A percentile compares a stretch with the other conserved stretches of the same genome.
Conservation (phyloP, 1,140 invertebrate species). For the Pseudachorutes palmiensis region DNA sequence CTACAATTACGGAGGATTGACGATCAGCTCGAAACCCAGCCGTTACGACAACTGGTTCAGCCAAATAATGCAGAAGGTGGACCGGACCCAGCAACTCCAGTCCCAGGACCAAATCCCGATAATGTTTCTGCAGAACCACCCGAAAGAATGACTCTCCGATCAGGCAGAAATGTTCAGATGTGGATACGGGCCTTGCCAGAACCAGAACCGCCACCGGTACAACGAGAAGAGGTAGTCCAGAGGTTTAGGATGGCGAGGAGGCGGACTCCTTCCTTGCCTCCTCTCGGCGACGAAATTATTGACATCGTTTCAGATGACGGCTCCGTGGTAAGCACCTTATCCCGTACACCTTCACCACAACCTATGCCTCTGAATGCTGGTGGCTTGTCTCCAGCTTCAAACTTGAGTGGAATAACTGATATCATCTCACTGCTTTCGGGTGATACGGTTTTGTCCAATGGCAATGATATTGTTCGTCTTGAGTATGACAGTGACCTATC, state of each 20-base stretch:
- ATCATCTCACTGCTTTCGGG: too few species aligned
- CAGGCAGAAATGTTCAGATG: too few species aligned
- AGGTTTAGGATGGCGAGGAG: too few species aligned
- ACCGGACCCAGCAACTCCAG: neutral
- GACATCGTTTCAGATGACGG: neutral
- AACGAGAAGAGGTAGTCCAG: too few species aligned
- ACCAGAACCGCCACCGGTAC: too few species aligned
- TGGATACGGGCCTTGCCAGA: too few species aligned
- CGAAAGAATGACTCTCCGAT: too few species aligned
- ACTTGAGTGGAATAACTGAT: too few species aligned
- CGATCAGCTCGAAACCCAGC: neutral
- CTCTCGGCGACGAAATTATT: neutral
- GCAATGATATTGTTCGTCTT: neutral
- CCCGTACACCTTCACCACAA: neutral
- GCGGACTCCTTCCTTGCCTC: neutral
- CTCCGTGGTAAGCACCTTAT: neutral
- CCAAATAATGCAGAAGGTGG: neutral
- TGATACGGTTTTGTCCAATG: too few species aligned
- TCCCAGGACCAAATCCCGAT: too few species aligned
- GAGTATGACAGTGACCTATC: neutral
- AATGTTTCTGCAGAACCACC: too few species aligned
- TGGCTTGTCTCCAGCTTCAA: too few species aligned
- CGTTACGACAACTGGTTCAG: neutral
- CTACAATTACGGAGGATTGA: neutral
- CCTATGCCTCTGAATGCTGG: neutral